Evolutionary conservation across 53 echinoderm and acorn worm species (phyloP), one percentile per base, ranked within the genome.

Genomic region (Arbacia lixula): DNA sequence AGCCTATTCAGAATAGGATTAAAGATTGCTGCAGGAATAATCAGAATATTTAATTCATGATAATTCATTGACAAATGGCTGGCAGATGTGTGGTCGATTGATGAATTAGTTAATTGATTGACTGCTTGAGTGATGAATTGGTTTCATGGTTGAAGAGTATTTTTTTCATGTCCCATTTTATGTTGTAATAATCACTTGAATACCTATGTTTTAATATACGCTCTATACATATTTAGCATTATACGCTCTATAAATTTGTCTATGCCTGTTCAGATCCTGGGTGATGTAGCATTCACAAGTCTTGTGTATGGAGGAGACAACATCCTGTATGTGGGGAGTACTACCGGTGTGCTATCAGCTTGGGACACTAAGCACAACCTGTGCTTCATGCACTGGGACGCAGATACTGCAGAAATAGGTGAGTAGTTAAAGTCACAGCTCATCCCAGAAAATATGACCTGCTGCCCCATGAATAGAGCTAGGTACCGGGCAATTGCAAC

Each of bases 311-410:
- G 92, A 6, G 94, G 98, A 11, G 98, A 97, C 61, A 97, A 90
- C 56, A 88, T 97, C 21, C 88, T 97, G 29, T 97, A 94, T 81
- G 92, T 93, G 26, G 94, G 98, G 1, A 97, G 92, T 42, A 94
- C 90, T 60, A 97, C 98, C 0, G 98, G 98, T 9, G 90, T 97
- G 4, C 67, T 97, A 3, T 97, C 98, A 43, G 98, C 98, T 37
- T 97, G 98, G 98, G 98, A 97, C 51, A 97, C 98, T 42, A 92
- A 90, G 27, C 98, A 94, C 64, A 97, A 97, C 72, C 92, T 94
- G 1, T 97, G 98, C 90, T 97, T 97, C 72, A 94, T 97, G 94
- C 92, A 94, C 56, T 97, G 98, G 98, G 98, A 97, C 34, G 98
- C 98, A n/a, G 98, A 97, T 53, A 86, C 92, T 16, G 88, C 92